Base-by-base conservation (phyloP, 2,113 vertebrate species). In the Egretta garzetta region DNA sequence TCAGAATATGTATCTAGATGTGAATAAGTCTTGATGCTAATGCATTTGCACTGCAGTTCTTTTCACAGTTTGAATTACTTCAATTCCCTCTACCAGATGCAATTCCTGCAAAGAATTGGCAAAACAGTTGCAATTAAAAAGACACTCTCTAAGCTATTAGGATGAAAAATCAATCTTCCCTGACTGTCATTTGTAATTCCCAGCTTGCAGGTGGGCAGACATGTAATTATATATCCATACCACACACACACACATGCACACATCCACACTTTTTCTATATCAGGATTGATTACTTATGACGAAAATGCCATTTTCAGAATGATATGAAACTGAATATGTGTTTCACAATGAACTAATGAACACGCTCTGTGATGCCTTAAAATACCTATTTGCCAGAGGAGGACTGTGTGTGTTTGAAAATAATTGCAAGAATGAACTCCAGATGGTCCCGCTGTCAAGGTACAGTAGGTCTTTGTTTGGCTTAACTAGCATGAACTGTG, bases 31-130 rank as follows among this genome's bases (percentile, higher is more conserved):
- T 94, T 80, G 27, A 88, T 86, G 76, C 5, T 73, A 80, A 84
- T 76, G 22, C 35, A 63, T 79, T 95, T 84, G 67, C 76, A 71
- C 17, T 58, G 72, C 52, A 80, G 64, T 94, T 87, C 27, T 32
- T 96, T 97, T 94, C 80, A 93, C 59, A 79, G 52, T 62, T 80
- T 91, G 66, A 82, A 89, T 94, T 79, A 32, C 49, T 89, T 90
- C 83, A 91, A 95, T 95, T 89, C 58, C 22, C 33, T 91, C 72
- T 86, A 64, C 56, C 45, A 88, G 50, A 94, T 90, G 91, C 81
- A 94, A 53, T 70, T 90, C 74, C 86, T 90, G 71, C 67, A 80
- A 95, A 93, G 89, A 93, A 80, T 3, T 95, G 41, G 66, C 28
- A 43, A 70, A 91, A 73, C 7, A 73, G 12, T 59, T 90, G 59